Evolutionary conservation across 1,140 invertebrate species (phyloP), one percentile per base, ranked within the genome.

Genomic region (Brachionus angularis): DNA sequence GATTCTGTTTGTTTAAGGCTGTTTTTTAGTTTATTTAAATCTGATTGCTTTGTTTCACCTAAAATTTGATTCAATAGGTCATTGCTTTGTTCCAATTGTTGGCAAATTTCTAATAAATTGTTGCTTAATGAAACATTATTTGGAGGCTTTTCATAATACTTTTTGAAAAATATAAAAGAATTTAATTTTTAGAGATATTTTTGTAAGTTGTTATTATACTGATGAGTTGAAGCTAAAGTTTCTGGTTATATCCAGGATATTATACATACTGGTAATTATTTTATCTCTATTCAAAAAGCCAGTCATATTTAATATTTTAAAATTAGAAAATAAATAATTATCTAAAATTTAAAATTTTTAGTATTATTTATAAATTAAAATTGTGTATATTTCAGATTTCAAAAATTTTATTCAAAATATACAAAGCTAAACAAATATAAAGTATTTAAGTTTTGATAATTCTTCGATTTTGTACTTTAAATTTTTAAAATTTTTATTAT

Each of bases 11-110:
- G 53, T 58, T 58, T 58, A 4, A 42, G 14, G n/a, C 33, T 18
- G 14, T 58, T 58, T 39, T 58, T 58, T 25, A 58, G 10, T 1
- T 36, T 58, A 16, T 58, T 58, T 14, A 58, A 23, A 58, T 58
- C 53, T 3, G 53, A 58, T 21, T 33, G 53, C 21, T 58, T 27
- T 2, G 39, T 36, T 23, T 36, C 33, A 18, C 36, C 33, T 2
- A 39, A 5, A 23, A 58, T 58, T 25, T 39, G 33, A 21, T 58
- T 39, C 3, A 58, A 23, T 23, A 29, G 7, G 21, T 58, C 53
- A 42, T 58, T 58, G 34, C 39, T 58, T 23, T 33, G 18, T 58
- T 58, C 53, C 5, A 58, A 23, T 39, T 58, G 33, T 39, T 58
- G 53, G 23, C 36, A 39, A 39, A 58, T 58, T 23, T 58, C 53